Evolutionary conservation across 2,888 invertebrate species (phyloP), one percentile per base, ranked within the genome.

Genomic region (Odontocolon sp.): DNA sequence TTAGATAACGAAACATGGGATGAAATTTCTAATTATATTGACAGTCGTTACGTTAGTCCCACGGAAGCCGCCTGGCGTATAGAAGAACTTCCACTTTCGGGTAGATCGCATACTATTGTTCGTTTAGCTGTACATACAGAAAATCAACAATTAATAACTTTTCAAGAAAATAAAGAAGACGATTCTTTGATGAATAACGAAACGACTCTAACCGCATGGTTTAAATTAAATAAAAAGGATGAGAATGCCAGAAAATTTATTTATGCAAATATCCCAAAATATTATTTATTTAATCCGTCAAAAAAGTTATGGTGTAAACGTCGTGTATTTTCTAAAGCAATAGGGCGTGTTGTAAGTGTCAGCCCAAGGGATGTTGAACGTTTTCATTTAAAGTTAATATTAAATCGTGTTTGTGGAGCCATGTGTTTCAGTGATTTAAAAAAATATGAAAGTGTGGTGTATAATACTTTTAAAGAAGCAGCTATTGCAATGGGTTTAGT

Each of bases 41-140:
- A 80, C 33, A 56, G 61, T 14, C 26, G 80, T 47, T 80, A 81
- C 42, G 50, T 68, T 9, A 69, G 78, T 42, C 76, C 76, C 5
- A 77, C 74, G 59, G 74, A 79, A 69, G 78, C 79, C 38, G 81
- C 78, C 18, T 78, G 79, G 80, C 40, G 78, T n/a, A 79, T 78
- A 26, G 40, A 78, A 67, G 73, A 78, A 77, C 69, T 76, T n/a
- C 76, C 77, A 31, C 23, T 81, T 18, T 68, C 56, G 16, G 72
- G 59, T 38, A 69, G 64, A 64, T 78, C 73, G 1, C 77, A 80
- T 42, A 1, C 66, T 40, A 57, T 81, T 52, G 45, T 71, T 45
- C 28, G 64, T 16, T 75, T 77, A 64, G 67, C 78, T 11, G 42
- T 78, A 16, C 79, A 78, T 66, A 56, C 40, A 23, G 64, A 77